Evolutionary conservation across 2,888 invertebrate genomes (phyloP).

Genomic region (Iselma pallidipennis): DNA sequence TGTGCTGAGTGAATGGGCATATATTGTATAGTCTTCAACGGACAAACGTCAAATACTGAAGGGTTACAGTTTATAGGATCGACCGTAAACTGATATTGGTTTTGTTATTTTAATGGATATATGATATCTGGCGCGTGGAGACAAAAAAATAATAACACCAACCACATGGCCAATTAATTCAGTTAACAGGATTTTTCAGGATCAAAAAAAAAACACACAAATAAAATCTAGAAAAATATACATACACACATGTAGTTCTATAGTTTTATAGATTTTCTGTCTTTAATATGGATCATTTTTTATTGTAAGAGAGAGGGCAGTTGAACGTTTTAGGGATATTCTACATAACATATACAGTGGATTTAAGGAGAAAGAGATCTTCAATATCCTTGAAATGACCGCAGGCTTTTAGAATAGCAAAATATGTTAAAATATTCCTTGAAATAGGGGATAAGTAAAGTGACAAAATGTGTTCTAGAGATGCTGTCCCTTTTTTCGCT

Average conservation of each 20-base stretch:
- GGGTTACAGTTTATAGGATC: slow-evolving; percentile 21
- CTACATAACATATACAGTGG: slow-evolving; percentile 30
- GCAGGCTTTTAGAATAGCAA: slow-evolving; percentile 40
- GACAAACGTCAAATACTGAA: slow-evolving; percentile 11
- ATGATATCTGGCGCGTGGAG: slow-evolving; percentile 23
- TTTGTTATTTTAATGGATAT: slow-evolving; percentile 31
- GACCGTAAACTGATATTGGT: slow-evolving; percentile 26
- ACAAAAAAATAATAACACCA: background rate
- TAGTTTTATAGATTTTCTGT: slow-evolving; percentile 23
- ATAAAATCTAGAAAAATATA: slow-evolving; percentile 1
- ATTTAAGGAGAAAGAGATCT: slow-evolving; percentile 26
- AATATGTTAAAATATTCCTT: slow-evolving; percentile 47
- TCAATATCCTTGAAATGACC: slow-evolving; percentile 42
- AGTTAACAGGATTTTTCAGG: slow-evolving; percentile 5
- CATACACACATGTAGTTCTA: background rate
- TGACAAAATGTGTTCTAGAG: slow-evolving; percentile 29
- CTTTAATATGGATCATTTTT: slow-evolving; percentile 25
- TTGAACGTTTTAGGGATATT: slow-evolving; percentile 23
- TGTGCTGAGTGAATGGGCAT: background rate
- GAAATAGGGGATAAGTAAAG: slow-evolving; percentile 31
- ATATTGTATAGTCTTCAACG: background rate
- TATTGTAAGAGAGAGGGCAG: slow-evolving; percentile 17
- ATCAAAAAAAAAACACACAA: background rate
- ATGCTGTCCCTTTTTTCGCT: slow-evolving; percentile 12
- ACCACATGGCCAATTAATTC: slow-evolving; percentile 19